phyloP scores from a whole-genome alignment of 1,140 invertebrate genomes.

The Mercenaria mercenaria region DNA sequence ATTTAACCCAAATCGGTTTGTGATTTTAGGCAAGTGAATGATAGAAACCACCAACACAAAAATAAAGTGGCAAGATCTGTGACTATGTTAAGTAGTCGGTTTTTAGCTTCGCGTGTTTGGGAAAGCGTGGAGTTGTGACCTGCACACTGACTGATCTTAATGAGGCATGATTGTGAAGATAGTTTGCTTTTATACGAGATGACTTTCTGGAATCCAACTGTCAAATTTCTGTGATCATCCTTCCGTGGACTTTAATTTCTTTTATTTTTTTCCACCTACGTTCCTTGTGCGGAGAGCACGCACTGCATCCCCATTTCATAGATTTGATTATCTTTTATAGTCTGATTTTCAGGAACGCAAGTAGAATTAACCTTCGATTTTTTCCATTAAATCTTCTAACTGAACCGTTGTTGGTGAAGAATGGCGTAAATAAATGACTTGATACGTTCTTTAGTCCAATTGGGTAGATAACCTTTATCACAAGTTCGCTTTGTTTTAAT shows the following conservation, averaged over 20 bases:
- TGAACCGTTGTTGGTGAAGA: neutral
- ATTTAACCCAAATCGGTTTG: neutral
- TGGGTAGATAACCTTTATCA: constrained; percentile 48
- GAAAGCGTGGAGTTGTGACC: neutral
- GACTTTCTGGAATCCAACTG: neutral
- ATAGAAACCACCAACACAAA: neutral
- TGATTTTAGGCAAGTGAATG: neutral
- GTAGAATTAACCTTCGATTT: constrained; percentile 37
- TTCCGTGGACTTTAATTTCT: neutral
- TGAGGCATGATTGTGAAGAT: neutral
- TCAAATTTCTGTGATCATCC: neutral
- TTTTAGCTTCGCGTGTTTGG: neutral
- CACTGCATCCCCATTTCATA: neutral
- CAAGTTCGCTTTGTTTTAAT: constrained; percentile 59
- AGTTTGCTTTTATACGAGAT: neutral
- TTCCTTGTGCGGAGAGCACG: neutral
- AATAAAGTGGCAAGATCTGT: neutral
- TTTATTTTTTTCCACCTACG: neutral
- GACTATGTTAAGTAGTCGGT: neutral
- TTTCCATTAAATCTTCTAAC: constrained; percentile 8
- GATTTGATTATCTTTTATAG: neutral
- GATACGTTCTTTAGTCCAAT: constrained; percentile 27
- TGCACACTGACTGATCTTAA: neutral
- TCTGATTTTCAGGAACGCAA: constrained; percentile 21
- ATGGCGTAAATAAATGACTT: neutral